phyloP scores from a whole-genome alignment of 1,140 invertebrate species.

The Phymorhynchus buccinoides region DNA sequence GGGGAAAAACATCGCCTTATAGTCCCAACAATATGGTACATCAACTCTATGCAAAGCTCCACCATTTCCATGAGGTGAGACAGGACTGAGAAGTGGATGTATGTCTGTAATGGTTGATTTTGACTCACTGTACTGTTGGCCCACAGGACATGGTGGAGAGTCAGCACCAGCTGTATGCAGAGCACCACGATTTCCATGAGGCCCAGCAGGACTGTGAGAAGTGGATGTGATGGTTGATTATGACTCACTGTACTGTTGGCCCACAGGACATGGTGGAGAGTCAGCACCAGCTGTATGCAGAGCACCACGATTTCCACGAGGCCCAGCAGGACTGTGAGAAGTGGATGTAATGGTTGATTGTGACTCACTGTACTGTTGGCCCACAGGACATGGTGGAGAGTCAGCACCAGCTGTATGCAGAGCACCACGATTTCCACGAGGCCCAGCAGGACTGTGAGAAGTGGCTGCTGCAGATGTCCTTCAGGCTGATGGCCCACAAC shows the following conservation, averaged over 20 bases:
- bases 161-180: constrained; percentile 70
- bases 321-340: constrained; percentile 94
- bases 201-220: constrained; percentile 88
- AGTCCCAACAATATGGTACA: too few relatives aligned
- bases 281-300: constrained; percentile 71
- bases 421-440: constrained; percentile 90
- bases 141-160: constrained; percentile 61
- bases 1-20: too few relatives aligned
- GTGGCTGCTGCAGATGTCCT: constrained; percentile 94
- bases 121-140: too few relatives aligned
- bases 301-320: constrained; percentile 90
- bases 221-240: too few relatives aligned
- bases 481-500: constrained; percentile 96
- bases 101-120: too few relatives aligned
- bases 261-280: constrained; percentile 61
- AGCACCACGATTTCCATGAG: constrained; percentile 90
- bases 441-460: constrained; percentile 94
- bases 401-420: constrained; percentile 71
- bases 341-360: too few relatives aligned
- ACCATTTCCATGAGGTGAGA: constrained; percentile 87
- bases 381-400: constrained; percentile 61
- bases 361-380: neutral
- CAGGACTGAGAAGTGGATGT: too few relatives aligned
- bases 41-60: constrained; percentile 79
- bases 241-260: too few relatives aligned